Evolutionary conservation across 2,888 invertebrate species (phyloP), one percentile per base, ranked within the genome.

Genomic region (Dryobotodes eremita): DNA sequence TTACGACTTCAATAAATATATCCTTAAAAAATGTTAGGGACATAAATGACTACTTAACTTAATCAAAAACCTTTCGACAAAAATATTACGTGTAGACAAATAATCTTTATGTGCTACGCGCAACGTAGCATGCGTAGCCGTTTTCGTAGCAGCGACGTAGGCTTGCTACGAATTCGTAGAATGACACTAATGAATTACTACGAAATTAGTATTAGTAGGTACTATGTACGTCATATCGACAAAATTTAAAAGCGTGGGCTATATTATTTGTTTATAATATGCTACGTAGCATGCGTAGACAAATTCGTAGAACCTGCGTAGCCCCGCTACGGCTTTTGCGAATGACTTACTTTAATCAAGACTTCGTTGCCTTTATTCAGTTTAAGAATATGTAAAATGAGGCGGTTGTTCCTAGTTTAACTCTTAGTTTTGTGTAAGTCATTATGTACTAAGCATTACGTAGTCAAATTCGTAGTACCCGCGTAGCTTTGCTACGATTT

Each of bases 121-220:
- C 31, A n/a, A 57, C 75, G 82, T 82, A 86, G 82, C 69, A 64
- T 42, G 59, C 66, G 71, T 79, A 75, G 77, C 5, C n/a, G 4
- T 62, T 64, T 65, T 64, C 78, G 78, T 86, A 81, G 84, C 66
- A 31, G 20, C n/a, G 0, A 8, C 81, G 76, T 86, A 81, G 84
- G 53, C 48, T 20, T 61, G 69, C 75, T 83, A 77, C 66, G 64
- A 42, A 62, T 48, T 72, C 68, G 26, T 36, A 59, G 65, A 61
- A 77, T 76, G 6, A 57, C 20, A 31, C 15, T 50, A 55, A 82
- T 68, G 8, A 68, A 50, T 64, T 55, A 82, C 46, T 46, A 62
- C 36, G 13, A 46, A 75, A 31, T 23, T 48, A 26, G 0, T 36
- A 36, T 53, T 42, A 23, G 2, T 36, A 26, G 4, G 4, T 31